Evolutionary conservation across 2,888 invertebrate species (phyloP).

Genomic region (Cheilosia grossa): DNA sequence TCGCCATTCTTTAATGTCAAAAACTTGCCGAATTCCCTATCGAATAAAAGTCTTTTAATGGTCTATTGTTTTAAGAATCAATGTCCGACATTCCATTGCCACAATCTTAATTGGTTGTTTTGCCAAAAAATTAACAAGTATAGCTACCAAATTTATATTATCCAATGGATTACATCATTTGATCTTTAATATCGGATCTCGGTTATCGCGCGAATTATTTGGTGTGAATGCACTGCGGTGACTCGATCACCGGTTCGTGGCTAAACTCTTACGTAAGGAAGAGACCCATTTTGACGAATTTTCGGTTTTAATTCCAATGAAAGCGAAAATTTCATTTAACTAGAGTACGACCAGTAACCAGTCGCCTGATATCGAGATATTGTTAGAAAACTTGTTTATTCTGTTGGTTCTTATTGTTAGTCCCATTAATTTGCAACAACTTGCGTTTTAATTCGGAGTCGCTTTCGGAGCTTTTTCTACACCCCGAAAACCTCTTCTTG

Average conservation of each 20-base stretch:
- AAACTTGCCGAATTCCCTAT: background rate
- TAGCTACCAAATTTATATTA: background rate
- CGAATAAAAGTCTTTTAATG: background rate
- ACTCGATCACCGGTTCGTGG: background rate
- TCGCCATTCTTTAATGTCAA: too few species aligned
- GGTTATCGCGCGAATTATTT: background rate
- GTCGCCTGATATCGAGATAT: constrained; percentile 1
- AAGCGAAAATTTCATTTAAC: constrained; percentile 6
- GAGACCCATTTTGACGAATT: background rate
- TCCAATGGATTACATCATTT: background rate
- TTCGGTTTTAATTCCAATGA: background rate
- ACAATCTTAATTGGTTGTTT: background rate
- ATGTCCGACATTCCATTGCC: constrained; percentile 6
- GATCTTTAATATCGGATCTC: background rate
- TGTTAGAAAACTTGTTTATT: background rate
- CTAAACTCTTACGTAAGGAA: constrained; percentile 8
- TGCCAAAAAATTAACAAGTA: too few species aligned
- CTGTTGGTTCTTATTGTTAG: background rate
- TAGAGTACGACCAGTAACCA: background rate
- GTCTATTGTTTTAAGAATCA: background rate
- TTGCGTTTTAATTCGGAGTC: background rate
- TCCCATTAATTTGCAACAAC: background rate
- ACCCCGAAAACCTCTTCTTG: background rate
- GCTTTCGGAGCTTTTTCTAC: background rate
- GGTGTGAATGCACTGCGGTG: constrained; percentile 17